Conservation (phyloP, 1,140 invertebrate genomes). For the Polypedilum vanderplanki region DNA sequence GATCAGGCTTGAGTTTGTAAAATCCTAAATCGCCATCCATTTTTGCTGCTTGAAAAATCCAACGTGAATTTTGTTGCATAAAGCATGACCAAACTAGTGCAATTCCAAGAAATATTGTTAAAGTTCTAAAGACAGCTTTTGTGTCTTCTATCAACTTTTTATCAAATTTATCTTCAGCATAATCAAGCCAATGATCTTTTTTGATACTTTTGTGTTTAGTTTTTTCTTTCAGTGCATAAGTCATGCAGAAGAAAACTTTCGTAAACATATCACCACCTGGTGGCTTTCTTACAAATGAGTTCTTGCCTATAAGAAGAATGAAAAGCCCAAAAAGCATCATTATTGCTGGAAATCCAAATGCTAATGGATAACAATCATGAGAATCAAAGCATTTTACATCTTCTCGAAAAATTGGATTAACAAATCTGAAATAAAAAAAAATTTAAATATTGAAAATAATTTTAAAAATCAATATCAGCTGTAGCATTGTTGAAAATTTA, state of each 20-base stretch:
- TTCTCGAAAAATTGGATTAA: slow-evolving; percentile 53
- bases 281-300: slow-evolving; percentile 47
- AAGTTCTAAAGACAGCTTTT: slow-evolving; percentile 39
- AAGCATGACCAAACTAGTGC: slow-evolving; percentile 65
- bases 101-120: slow-evolving; percentile 57
- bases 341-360: slow-evolving; percentile 57
- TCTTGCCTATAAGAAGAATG: slow-evolving; percentile 50
- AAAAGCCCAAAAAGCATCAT: slow-evolving; percentile 51
- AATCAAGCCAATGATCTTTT: slow-evolving; percentile 60
- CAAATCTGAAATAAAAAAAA: slow-evolving; percentile 51
- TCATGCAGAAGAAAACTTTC: slow-evolving; percentile 47
- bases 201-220: slow-evolving; percentile 35
- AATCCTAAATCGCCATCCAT: slow-evolving; percentile 53
- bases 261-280: slow-evolving; percentile 49
- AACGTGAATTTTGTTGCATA: slow-evolving; percentile 56
- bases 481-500: background rate
- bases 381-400: slow-evolving; percentile 51
- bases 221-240: slow-evolving; percentile 30
- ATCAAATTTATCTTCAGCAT: slow-evolving; percentile 58
- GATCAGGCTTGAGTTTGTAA: slow-evolving; percentile 53
- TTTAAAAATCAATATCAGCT: background rate
- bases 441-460: slow-evolving; percentile 55
- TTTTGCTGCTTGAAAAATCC: slow-evolving; percentile 62
- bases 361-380: slow-evolving; percentile 54
- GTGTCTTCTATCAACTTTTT: slow-evolving; percentile 54